Evolutionary conservation across 1,140 invertebrate genomes (phyloP), one percentile per base, ranked within the genome.

Genomic region (Bathynomus jamesi): DNA sequence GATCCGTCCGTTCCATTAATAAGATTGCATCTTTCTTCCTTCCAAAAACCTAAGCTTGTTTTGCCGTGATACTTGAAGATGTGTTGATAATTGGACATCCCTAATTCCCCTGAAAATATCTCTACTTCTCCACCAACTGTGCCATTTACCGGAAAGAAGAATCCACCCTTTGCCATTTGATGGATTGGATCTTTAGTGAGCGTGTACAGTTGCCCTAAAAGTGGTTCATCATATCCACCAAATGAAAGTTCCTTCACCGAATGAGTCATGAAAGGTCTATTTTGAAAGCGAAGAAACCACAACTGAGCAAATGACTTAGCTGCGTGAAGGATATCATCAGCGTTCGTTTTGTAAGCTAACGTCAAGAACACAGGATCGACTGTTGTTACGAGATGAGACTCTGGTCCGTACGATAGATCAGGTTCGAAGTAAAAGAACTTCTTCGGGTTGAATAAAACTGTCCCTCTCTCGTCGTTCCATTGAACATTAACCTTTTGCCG

Each of bases 221-320:
- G 80, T 0, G 83, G 76, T 79, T 94, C 91, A 0, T 84, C 82
- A 77, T 91, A 93, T 0, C 92, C 92, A 2, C 89, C 87, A 78
- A 93, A 93, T 0, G 93, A 81, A n/a, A 93, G 81, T 77, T 94
- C 86, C 11, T 87, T 82, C 0, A 89, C 89, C 0, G 85, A 86
- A 78, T 87, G 90, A 0, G 83, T 85, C 0, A 91, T 83, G 5
- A 86, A 83, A 66, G 90, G 74, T 29, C 81, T 60, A 21, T 67
- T 40, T 4, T 64, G 25, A 25, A 73, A 73, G 11, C 75, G 61
- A 21, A 65, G 21, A 21, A 73, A 70, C 46, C 32, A 31, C 0
- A 76, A 27, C 29, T 73, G 40, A 5, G 71, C 66, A 11, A 73
- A 17, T 8, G 32, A 63, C 24, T 65, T 60, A 2, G 72, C 28